These are phyloP conservation scores for Diaperis boleti DNA, from an alignment of 2,888 invertebrate genomes.

Conservation along the genomic window DNA sequence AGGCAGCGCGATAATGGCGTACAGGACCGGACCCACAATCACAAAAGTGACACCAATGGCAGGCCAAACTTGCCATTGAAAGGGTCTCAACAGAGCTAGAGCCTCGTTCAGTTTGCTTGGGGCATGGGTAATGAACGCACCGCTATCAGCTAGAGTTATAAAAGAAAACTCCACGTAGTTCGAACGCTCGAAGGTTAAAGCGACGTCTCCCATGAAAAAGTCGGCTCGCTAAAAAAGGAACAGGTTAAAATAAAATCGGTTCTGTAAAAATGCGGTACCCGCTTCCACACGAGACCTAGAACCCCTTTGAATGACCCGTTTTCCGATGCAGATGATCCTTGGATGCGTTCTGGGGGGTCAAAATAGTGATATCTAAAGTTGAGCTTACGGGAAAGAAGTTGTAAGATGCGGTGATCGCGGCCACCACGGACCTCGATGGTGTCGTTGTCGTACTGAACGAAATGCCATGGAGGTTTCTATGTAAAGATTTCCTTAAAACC, in stretches of 20 bases:
- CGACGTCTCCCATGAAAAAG: constrained; percentile 81
- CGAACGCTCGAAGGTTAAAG: constrained; percentile 78
- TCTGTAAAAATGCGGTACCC: constrained; percentile 65
- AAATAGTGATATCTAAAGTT: constrained; percentile 78
- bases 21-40: constrained; percentile 77
- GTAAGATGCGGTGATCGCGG: constrained; percentile 77
- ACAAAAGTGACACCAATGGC: constrained; percentile 74
- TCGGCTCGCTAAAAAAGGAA: constrained; percentile 72
- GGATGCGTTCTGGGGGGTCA: constrained; percentile 80
- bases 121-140: constrained; percentile 81
- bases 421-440: constrained; percentile 74
- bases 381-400: constrained; percentile 74
- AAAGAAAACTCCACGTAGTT: constrained; percentile 83
- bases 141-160: constrained; percentile 81
- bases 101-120: constrained; percentile 81
- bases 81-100: constrained; percentile 79
- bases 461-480: constrained; percentile 81
- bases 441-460: constrained; percentile 74
- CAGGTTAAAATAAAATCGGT: not conserved
- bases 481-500: constrained; percentile 7
- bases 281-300: constrained; percentile 77
- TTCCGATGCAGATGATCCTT: constrained; percentile 74
- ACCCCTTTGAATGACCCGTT: constrained; percentile 80
- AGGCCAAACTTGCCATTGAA: constrained; percentile 83
- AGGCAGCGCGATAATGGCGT: constrained; percentile 76